Evolutionary conservation across 2,888 invertebrate genomes (phyloP), one percentile per base, ranked within the genome.

Genomic region (Sphaerophoria rueppellii): DNA sequence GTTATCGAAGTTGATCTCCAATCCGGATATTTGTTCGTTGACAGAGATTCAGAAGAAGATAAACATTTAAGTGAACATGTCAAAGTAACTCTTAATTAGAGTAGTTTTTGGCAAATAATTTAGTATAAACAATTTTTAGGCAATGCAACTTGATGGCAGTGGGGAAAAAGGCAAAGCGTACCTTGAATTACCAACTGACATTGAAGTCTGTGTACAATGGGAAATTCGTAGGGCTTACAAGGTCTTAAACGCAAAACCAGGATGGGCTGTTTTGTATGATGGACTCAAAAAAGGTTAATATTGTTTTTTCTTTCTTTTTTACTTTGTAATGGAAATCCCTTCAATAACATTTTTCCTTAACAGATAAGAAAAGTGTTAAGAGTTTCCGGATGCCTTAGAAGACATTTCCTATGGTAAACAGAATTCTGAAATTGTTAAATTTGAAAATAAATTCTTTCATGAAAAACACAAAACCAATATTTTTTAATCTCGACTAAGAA

Each of bases 1-100:
- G 9, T 37, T n/a, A 24, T 82, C 69, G 73, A 78, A 34, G 46
- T 82, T 14, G 57, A 73, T 5, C 58, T 82, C 12, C 78, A 35
- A 14, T 82, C 82, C n/a, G 78, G 82, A 0, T 78, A 58, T 12
- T 37, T 34, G 9, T 43, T 73, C 4, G 11, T 35, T n/a, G 78
- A 58, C 9, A 5, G 40, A 24, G 11, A 12, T 12, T 58, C 4
- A 0, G 5, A 0, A 6, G 37, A 37, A 6, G 58, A 4, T 5
- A 3, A 37, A 40, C 14, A 7, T 24, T 4, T 40, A 5, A 24
- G 16, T 16, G 16, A 37, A 40, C 0, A 58, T 14, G 24, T 70
- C 1, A 80, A 75, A 57, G 80, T 57, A 70, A n/a, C n/a, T 4
- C 2, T 4, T 9, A 4, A 4, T 46, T 16, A 14, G 14, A 12